Evolutionary conservation across 2,888 invertebrate species (phyloP).

Genomic region (Microplitis deprimator): DNA sequence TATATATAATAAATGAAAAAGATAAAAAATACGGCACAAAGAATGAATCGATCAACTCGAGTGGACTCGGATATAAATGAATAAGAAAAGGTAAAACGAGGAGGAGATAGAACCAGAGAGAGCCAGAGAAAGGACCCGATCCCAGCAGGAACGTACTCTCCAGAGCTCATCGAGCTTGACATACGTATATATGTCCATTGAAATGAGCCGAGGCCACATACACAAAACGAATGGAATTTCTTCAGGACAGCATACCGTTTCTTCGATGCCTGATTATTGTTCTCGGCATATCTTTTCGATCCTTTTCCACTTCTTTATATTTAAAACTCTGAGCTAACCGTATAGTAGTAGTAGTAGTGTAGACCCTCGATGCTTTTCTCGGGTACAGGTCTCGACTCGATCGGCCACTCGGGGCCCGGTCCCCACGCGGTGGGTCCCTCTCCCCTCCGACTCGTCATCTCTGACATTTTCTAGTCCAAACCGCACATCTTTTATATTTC

Average conservation of each 20-base stretch:
- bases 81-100: background rate
- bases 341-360: too few relatives aligned
- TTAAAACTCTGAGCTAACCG: too few relatives aligned
- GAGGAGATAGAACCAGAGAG: background rate
- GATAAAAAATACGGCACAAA: background rate
- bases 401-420: background rate
- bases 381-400: background rate
- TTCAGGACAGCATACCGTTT: conserved; percentile 45
- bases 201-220: conserved; percentile 48
- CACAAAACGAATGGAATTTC: conserved; percentile 56
- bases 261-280: conserved; percentile 39
- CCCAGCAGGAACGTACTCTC: conserved; percentile 2
- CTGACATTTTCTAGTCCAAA: conserved; percentile 27
- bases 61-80: conserved; percentile 8
- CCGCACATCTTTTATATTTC: conserved; percentile 35
- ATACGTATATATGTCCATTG: conserved; percentile 37
- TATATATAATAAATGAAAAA: background rate
- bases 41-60: conserved; percentile 1
- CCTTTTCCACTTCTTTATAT: conserved; percentile 36
- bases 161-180: conserved; percentile 13
- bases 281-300: conserved; percentile 43
- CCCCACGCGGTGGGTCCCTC: background rate
- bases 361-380: background rate
- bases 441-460: background rate
- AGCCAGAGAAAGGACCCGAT: conserved; percentile 21